Evolutionary conservation across 2,888 invertebrate species (phyloP).

Genomic region (Drosophila recens): DNA sequence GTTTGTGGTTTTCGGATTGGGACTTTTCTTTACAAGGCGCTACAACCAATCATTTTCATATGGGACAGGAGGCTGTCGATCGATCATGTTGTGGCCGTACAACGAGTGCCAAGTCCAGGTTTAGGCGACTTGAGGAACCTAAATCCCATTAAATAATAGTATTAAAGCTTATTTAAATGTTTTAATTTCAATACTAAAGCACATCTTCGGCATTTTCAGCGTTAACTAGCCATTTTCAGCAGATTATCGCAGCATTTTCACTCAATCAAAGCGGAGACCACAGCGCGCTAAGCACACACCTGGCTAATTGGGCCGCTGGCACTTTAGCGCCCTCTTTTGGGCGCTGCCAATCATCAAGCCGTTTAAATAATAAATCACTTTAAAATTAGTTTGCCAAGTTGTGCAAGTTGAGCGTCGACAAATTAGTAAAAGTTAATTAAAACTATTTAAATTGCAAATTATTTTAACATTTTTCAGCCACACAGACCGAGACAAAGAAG

Average conservation of each 20-base stretch:
- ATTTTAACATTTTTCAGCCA: slow-evolving; percentile 73
- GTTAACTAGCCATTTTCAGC: slow-evolving; percentile 12
- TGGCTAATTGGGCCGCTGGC: slow-evolving; percentile 71
- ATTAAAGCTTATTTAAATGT: neutral
- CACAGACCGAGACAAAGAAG: slow-evolving; percentile 25
- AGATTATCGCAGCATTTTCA: slow-evolving; percentile 41
- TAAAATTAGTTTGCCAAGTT: slow-evolving; percentile 80
- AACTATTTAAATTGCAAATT: slow-evolving; percentile 82
- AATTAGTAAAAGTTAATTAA: slow-evolving; percentile 79
- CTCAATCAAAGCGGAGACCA: slow-evolving; percentile 29
- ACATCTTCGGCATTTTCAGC: neutral
- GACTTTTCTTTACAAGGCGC: slow-evolving; percentile 36
- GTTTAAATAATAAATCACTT: slow-evolving; percentile 82
- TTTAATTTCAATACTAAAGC: neutral
- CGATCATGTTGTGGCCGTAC: slow-evolving; percentile 31
- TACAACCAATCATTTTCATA: slow-evolving; percentile 50
- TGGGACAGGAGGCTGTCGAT: slow-evolving; percentile 54
- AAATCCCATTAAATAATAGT: neutral
- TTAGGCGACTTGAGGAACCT: slow-evolving; percentile 5
- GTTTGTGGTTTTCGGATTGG: neutral
- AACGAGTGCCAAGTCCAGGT: slow-evolving; percentile 42
- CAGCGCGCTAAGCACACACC: slow-evolving; percentile 39
- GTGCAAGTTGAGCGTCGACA: slow-evolving; percentile 56
- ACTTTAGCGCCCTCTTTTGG: slow-evolving; percentile 48
- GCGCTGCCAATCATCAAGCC: slow-evolving; percentile 72